Base-by-base conservation (phyloP, 2,113 vertebrate genomes). In the Chaetops frenatus region DNA sequence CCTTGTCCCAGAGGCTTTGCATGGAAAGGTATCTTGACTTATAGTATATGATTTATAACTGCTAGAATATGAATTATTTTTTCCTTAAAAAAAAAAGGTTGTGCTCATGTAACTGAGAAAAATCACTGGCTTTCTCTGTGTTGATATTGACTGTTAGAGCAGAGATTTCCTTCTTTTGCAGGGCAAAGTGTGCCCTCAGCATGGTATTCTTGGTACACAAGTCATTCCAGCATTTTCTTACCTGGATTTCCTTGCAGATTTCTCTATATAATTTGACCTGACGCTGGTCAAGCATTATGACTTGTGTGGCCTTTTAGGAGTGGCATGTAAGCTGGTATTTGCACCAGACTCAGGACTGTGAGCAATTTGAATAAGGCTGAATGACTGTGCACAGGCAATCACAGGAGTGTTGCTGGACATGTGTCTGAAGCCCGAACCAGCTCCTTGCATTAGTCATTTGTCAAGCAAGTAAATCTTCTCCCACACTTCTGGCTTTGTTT, bases 381-480 rank as follows among this genome's bases (percentile, higher is more conserved):
- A 22, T 50, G 71, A 15, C 77, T 65, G 38, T 47, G 90, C 72
- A 36, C 57, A 85, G 84, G 66, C 80, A 57, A 4, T 94, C 58
- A 38, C 33, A 67, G 67, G 40, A 88, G 58, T 28, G 33, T 62
- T 90, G 44, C 19, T 65, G 74, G 54, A 72, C 73, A 18, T 58
- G 33, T 66, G 47, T 51, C 69, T 79, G 86, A 84, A 65, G 69
- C 71, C 70, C 79, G 65, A 81, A 58, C 76, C 84, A 76, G n/a
- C 62, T 94, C 61, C 12, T 73, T 61, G 70, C 78, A 60, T 87
- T 77, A 66, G 66, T 66, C 44, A 67, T 86, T 82, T 93, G 36
- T 85, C 84, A 80, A 62, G 76, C 51, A 50, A 94, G n/a, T 76
- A 78, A 73, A 83, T 79, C 62, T 79, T 95, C 81, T 94, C 94